Evolutionary conservation across 2,797 vertebrate species (phyloP), one percentile per base, ranked within the genome.

Genomic region (Capromys pilorides): DNA sequence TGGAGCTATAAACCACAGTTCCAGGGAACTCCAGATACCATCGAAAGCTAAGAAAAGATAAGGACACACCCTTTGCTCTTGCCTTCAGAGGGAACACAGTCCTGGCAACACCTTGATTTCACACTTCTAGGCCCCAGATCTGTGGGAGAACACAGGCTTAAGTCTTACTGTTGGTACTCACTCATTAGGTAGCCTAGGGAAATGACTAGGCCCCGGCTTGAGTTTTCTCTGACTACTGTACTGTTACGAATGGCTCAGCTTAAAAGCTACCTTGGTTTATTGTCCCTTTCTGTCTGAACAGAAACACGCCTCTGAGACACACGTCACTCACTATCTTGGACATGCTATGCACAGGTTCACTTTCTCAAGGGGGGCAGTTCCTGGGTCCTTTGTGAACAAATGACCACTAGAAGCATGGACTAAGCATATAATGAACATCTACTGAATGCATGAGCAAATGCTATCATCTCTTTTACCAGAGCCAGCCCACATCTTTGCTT

Each of bases 191-290:
- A 92, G 41, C 16, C 18, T 26, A 36, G 22, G 61, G 41, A 86
- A 94, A 82, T 1, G 0, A 57, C 85, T 4, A 41, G 0, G 9
- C 31, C 49, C 92, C 14, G 26, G 2, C 73, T 45, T 49, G 86
- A 81, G 51, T 75, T 66, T 83, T 93, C 62, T 75, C 54, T 78
- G 26, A n/a, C 51, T 90, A n/a, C 6, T 89, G 71, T 92, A 81
- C 88, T 26, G 8, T 28, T 59, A 82, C 36, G 51, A 45, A 24
- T 36, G 61, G 69, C 13, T 94, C 33, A 75, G 33, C 51, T 69
- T 49, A 61, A 90, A 88, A 86, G 61, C 10, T 39, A 61, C 2
- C 14, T 59, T 11, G 28, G 5, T 39, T 7, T 11, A 57, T 18
- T 57, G 81, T 57, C 7, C 51, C 86, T 73, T 21, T 71, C 69